A percentile compares a stretch with the other conserved stretches of the same genome.
phyloP scores from a whole-genome alignment of 2,888 invertebrate genomes.

The Emmelina monodactyla region DNA sequence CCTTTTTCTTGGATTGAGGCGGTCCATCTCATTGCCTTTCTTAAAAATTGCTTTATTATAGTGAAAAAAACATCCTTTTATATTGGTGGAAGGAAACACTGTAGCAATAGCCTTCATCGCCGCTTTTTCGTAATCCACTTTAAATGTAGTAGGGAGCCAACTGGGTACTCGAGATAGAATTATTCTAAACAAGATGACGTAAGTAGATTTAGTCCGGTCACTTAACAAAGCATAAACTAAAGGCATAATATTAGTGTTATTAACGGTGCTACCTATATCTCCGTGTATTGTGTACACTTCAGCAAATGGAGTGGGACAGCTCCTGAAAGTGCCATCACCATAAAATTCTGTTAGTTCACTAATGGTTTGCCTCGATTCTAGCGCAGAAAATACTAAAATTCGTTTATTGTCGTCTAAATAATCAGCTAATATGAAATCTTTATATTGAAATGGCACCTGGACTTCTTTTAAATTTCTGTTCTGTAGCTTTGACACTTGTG shows the following conservation, averaged over 20 bases:
- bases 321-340: too few species aligned
- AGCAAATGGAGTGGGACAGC: constrained; percentile 3
- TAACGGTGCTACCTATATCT: not conserved
- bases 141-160: constrained; percentile 1
- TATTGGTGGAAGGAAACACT: constrained; percentile 3
- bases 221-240: constrained; percentile 4
- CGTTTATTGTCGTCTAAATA: constrained; percentile 7
- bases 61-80: constrained; percentile 5
- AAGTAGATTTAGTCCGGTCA: constrained; percentile 1
- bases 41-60: constrained; percentile 4
- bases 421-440: constrained; percentile 10
- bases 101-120: constrained; percentile 4
- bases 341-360: constrained; percentile 5
- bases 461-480: constrained; percentile 6
- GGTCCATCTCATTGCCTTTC: constrained; percentile 5
- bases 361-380: too few species aligned
- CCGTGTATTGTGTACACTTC: not conserved
- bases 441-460: constrained; percentile 7
- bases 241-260: constrained; percentile 1
- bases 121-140: constrained; percentile 5
- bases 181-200: not conserved
- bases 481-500: constrained; percentile 8
- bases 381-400: too few species aligned
- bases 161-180: not conserved
- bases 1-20: not conserved